Conservation (phyloP, 2,797 vertebrate genomes). For the Gymnodraco acuticeps region DNA sequence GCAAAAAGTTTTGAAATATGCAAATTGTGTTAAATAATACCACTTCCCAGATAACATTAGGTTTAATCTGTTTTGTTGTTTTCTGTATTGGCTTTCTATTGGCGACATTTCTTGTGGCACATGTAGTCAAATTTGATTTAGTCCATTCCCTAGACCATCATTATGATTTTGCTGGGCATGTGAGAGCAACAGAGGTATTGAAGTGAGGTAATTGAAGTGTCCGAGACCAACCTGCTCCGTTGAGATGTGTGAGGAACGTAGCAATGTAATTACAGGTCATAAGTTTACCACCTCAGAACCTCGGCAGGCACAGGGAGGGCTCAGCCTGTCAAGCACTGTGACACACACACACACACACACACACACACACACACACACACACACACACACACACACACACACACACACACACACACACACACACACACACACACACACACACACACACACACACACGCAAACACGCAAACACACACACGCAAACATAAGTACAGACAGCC, state of each 20-base stretch:
- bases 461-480: constrained; percentile 11
- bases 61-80: not conserved
- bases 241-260: constrained; percentile 68
- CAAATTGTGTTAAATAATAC: not conserved
- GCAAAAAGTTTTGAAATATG: not conserved
- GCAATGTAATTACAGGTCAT: constrained; percentile 84
- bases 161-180: constrained; percentile 57
- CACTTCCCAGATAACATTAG: not conserved
- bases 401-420: not conserved
- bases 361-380: constrained; percentile 20
- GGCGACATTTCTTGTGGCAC: not conserved
- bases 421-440: constrained; percentile 15
- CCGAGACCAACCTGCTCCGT: constrained; percentile 54
- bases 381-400: constrained; percentile 1
- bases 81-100: constrained; percentile 1
- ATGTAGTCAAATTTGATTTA: constrained; percentile 20
- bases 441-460: constrained; percentile 17
- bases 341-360: constrained; percentile 24
- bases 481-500: constrained; percentile 4
- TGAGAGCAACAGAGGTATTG: constrained; percentile 60
- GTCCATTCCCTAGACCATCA: constrained; percentile 37
- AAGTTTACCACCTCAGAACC: constrained; percentile 78
- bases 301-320: constrained; percentile 63
- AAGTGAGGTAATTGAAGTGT: constrained; percentile 68
- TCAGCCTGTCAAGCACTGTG: constrained; percentile 68